Evolutionary conservation across 2,888 invertebrate genomes (phyloP), one percentile per base, ranked within the genome.

Genomic region (Lycaena phlaeas): DNA sequence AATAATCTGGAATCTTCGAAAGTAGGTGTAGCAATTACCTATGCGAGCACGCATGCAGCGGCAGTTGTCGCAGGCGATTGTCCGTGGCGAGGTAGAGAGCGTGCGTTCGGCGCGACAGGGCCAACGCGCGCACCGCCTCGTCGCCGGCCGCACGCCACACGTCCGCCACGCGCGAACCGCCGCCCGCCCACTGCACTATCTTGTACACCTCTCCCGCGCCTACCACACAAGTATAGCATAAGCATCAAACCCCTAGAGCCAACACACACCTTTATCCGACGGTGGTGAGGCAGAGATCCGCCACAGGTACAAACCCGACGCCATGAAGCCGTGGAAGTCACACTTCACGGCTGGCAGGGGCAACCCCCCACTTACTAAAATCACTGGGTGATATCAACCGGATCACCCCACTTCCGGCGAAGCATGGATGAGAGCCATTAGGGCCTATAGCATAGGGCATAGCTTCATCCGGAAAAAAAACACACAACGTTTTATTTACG

Each of bases 171-270:
- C 82, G 73, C 3, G 85, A 82, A 29, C 81, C 81, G 38, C 85
- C 86, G 17, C 86, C 87, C 30, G 76, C 73, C 88, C 88, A 89
- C 51, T 89, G 88, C 30, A 89, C 87, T 63, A 89, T 81, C 62
- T 89, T 89, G 67, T 88, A 89, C 29, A 89, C 85, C 45, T 86
- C 84, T 1, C 89, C 89, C 39, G 82, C 85, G 63, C 76, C 88
- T 88, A 50, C 9, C 41, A 29, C 12, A 36, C 25, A 29, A 12
- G 4, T 6, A 25, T n/a, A 18, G 26, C 27, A 14, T 14, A 6
- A 11, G 15, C n/a, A n/a, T 14, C 9, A 25, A 27, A 4, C 3
- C 3, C 18, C 4, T 6, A 18, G 6, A n/a, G n/a, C n/a, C n/a
- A n/a, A n/a, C 6, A 25, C 7, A 25, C 4, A 9, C 25, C 25